These are phyloP conservation scores for Magallana gigas DNA, from an alignment of 1,140 invertebrate genomes.

Conservation along the genomic window DNA sequence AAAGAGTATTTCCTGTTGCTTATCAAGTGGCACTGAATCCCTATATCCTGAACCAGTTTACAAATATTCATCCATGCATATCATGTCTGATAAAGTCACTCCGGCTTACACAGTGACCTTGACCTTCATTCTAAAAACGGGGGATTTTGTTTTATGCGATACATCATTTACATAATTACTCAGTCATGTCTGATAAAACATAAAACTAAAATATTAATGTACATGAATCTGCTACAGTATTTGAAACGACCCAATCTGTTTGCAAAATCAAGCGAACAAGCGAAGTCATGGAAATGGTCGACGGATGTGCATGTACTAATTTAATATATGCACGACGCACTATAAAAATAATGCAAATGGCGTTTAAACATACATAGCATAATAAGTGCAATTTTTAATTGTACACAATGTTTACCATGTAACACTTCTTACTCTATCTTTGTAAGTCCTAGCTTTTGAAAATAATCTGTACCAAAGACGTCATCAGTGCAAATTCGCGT, in stretches of 20 bases:
- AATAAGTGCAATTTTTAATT: neutral
- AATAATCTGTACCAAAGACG: constrained; percentile 3
- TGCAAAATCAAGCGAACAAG: no score
- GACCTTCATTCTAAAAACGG: neutral
- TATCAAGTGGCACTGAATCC: neutral
- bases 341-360: neutral
- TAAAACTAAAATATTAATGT: neutral
- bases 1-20: constrained; percentile 28
- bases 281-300: neutral
- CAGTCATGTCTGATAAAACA: neutral
- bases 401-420: neutral
- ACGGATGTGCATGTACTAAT: neutral
- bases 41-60: constrained; percentile 5
- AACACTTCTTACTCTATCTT: neutral
- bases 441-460: neutral
- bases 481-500: neutral
- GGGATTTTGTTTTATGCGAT: neutral
- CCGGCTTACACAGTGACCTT: neutral
- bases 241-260: no score
- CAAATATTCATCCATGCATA: constrained; percentile 30
- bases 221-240: neutral
- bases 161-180: neutral
- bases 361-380: neutral
- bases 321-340: neutral
- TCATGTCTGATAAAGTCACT: constrained; percentile 16